Conservation (phyloP, 2,113 vertebrate species). For the Amphilophus citrinellus region DNA sequence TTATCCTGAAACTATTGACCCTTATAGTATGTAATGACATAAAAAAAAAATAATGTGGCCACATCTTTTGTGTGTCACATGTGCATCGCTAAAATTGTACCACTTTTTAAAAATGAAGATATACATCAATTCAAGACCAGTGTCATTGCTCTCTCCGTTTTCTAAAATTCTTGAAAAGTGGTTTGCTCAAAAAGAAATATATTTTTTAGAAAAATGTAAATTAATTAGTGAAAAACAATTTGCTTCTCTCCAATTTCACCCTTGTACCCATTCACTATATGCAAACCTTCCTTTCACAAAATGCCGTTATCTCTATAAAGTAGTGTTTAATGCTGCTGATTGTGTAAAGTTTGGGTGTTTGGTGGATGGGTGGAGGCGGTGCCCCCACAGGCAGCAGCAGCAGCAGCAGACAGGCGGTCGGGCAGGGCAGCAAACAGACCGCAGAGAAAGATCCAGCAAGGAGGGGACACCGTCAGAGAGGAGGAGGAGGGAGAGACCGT, state of each 20-base stretch:
- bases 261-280: neutral
- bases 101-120: too few relatives aligned
- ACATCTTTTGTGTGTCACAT: too few relatives aligned
- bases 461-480: slow-evolving; percentile 42
- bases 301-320: neutral
- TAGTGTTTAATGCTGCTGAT: neutral
- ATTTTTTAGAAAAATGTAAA: too few relatives aligned
- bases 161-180: too few relatives aligned
- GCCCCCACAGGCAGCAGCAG: slow-evolving; percentile 48
- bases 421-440: slow-evolving; percentile 64
- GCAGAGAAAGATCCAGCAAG: slow-evolving; percentile 59
- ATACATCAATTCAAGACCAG: too few relatives aligned
- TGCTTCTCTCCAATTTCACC: neutral
- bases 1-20: too few relatives aligned
- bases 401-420: neutral
- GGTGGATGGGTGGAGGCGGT: slow-evolving; percentile 45
- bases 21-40: too few relatives aligned
- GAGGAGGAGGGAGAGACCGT: slow-evolving; percentile 1
- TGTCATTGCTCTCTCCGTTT: too few relatives aligned
- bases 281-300: neutral
- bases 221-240: too few relatives aligned
- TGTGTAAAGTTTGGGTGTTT: neutral
- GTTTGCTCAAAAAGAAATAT: too few relatives aligned
- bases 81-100: too few relatives aligned
- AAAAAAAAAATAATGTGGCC: too few relatives aligned